Base-by-base conservation (phyloP, 2,797 vertebrate species). In the Sphenodon punctatus region DNA sequence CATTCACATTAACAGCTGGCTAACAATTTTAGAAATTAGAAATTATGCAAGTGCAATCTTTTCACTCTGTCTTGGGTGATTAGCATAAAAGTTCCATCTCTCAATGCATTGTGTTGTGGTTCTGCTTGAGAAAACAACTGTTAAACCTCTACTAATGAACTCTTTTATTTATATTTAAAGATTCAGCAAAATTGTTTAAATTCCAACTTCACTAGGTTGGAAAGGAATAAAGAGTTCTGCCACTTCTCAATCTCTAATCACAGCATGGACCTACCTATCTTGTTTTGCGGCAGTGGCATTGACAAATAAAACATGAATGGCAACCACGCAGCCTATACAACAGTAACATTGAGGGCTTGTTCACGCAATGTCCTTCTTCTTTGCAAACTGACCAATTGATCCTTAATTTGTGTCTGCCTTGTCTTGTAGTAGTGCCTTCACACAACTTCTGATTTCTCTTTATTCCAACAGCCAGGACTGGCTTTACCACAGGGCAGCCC, bases 101-200 rank as follows among this genome's bases (percentile, higher is more conserved):
- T 39, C 55, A 51, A 34, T 13, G n/a, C 79, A 75, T 63, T 30
- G 7, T 8, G 1, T 70, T 77, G 72, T 80, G 38, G 19, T 43
- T 85, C 84, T 84, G 46, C 43, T 55, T 85, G 38, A 72, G 64
- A 87, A 93, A 89, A 64, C 67, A 68, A 43, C 39, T 88, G 42
- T 70, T 88, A 43, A 39, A 7, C 61, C n/a, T 84, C 71, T 55
- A 74, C 86, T 84, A 84, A 82, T 67, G 53, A 78, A 36, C 15
- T 56, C 2, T 83, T 84, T 72, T 69, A 67, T 88, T 86, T 75
- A 72, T 48, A 72, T 42, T 58, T 79, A 43, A 86, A 55, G 49
- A 63, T 87, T 78, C 68, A 20, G 83, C 68, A 78, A 64, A 84
- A 67, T 60, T 53, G 30, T 49, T 63, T 6, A 3, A 22, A 30